A percentile compares a stretch with the other conserved stretches of the same genome.
These are phyloP conservation scores for Anolis apletophallus DNA, from an alignment of 2,797 vertebrate genomes.

Conservation along the genomic window DNA sequence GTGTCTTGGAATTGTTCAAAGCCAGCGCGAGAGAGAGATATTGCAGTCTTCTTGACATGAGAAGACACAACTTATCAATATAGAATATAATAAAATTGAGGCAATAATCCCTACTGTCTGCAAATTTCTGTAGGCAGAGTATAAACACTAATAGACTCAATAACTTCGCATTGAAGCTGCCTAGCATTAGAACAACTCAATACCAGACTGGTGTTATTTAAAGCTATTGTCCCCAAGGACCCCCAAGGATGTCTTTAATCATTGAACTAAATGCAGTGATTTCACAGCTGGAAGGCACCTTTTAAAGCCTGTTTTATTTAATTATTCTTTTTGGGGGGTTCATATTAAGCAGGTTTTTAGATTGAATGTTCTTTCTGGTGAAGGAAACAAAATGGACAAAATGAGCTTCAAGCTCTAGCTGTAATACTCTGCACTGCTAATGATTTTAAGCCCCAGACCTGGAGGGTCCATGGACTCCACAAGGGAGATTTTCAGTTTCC, in stretches of 20 bases:
- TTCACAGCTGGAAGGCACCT: conserved; percentile 75
- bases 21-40: neutral
- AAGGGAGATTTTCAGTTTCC: conserved; percentile 47
- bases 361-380: conserved; percentile 62
- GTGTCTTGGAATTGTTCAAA: neutral
- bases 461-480: conserved; percentile 26
- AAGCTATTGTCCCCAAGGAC: conserved; percentile 69
- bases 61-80: conserved; percentile 4
- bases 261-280: conserved; percentile 70
- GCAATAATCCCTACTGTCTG: neutral
- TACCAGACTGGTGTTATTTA: conserved; percentile 68
- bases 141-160: neutral
- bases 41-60: neutral
- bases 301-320: conserved; percentile 68
- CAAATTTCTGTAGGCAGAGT: conserved; percentile 1
- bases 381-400: conserved; percentile 60
- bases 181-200: conserved; percentile 64
- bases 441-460: conserved; percentile 37
- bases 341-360: conserved; percentile 74
- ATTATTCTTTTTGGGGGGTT: conserved; percentile 69
- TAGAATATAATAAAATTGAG: conserved; percentile 5
- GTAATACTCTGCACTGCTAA: conserved; percentile 50
- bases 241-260: conserved; percentile 71
- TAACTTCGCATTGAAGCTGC: neutral
- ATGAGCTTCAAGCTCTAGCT: conserved; percentile 48